Percentiles rank a stretch among this genome's conserved stretches.
Evolutionary conservation across 2,113 vertebrate species (phyloP).

Genomic region (Ochotona princeps): DNA sequence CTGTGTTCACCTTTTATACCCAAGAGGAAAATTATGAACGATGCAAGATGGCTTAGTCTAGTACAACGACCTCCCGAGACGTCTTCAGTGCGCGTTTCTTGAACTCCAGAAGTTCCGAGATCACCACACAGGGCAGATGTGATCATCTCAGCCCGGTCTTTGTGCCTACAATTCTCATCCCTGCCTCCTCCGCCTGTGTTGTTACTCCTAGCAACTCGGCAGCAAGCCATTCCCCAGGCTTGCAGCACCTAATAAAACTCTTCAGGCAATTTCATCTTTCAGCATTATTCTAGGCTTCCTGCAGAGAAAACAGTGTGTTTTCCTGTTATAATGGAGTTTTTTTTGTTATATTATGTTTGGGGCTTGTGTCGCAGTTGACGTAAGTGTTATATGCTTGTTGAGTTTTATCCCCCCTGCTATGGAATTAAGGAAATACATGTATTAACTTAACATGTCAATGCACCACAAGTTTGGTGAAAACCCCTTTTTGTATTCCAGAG

Average conservation of each 20-base stretch:
- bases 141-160: neutral
- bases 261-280: slow-evolving; percentile 36
- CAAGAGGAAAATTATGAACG: neutral
- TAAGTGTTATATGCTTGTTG: neutral
- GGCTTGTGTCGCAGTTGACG: neutral
- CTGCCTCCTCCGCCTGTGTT: neutral
- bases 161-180: neutral
- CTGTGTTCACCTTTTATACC: neutral
- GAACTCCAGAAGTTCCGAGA: neutral
- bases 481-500: neutral
- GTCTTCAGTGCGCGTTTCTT: neutral
- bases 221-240: neutral
- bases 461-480: neutral
- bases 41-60: neutral
- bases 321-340: neutral
- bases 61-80: neutral
- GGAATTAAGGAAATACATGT: neutral
- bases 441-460: neutral
- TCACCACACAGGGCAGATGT: neutral
- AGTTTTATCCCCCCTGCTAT: neutral
- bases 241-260: neutral
- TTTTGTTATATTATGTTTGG: neutral
- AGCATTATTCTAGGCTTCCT: neutral
- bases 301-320: neutral
- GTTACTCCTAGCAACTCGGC: neutral